These are phyloP conservation scores for Kobus ellipsiprymnus DNA, from an alignment of 2,113 vertebrate genomes.

Conservation along the genomic window DNA sequence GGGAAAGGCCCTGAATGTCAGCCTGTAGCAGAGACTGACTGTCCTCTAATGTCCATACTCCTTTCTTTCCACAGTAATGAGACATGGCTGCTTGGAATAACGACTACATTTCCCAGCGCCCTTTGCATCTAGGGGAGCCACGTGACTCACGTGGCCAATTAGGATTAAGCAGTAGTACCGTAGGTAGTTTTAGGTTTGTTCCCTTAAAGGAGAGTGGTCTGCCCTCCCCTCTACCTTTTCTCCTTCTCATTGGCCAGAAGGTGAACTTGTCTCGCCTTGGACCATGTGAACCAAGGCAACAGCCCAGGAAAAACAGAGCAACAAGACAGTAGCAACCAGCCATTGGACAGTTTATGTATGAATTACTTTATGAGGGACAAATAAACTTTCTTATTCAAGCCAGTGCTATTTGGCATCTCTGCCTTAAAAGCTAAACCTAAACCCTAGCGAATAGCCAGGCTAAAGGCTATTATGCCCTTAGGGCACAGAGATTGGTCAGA, in stretches of 20 bases:
- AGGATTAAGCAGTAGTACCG: not conserved
- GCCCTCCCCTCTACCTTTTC: not conserved
- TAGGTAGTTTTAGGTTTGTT: not conserved
- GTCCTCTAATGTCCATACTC: not conserved
- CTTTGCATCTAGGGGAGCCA: not conserved
- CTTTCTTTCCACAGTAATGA: not conserved
- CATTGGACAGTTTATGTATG: not conserved
- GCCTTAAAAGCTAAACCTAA: not conserved
- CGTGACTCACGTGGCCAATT: not conserved
- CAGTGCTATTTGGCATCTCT: not conserved
- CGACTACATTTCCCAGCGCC: slow-evolving; percentile 10
- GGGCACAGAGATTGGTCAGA: not conserved
- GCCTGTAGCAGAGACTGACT: not conserved
- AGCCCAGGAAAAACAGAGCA: not conserved
- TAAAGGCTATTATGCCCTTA: not conserved
- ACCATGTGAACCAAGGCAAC: not conserved
- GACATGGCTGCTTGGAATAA: not conserved
- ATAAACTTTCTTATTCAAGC: not conserved
- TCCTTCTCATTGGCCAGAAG: not conserved
- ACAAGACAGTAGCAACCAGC: not conserved
- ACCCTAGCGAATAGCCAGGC: not conserved
- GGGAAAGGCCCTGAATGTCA: not conserved
- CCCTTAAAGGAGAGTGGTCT: not conserved
- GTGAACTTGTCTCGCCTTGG: not conserved
- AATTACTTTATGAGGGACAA: not conserved